Evolutionary conservation across 1,140 invertebrate genomes (phyloP).

Genomic region (Caerostris darwini): DNA sequence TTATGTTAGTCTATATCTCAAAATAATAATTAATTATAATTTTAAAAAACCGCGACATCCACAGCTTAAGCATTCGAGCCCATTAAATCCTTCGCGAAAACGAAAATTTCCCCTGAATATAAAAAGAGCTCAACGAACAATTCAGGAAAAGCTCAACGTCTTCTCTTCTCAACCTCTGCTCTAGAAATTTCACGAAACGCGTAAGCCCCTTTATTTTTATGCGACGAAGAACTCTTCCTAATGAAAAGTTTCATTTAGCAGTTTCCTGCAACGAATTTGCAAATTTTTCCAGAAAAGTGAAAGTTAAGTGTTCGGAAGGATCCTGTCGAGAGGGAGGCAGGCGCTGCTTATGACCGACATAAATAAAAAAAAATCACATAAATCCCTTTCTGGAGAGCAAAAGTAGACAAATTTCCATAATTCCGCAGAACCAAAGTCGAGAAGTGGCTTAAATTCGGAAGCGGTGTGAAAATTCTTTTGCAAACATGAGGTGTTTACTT

Average conservation of each 20-base stretch:
- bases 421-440: not conserved
- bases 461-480: not conserved
- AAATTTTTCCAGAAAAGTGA: slow-evolving; percentile 4
- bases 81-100: too few relatives aligned
- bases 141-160: not conserved
- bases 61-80: too few relatives aligned
- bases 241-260: not conserved
- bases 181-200: not conserved
- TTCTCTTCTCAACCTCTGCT: not conserved
- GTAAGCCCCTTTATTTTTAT: not conserved
- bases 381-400: not conserved
- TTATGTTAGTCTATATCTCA: too few relatives aligned
- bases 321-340: not conserved
- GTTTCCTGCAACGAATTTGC: not conserved
- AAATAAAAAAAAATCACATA: not conserved
- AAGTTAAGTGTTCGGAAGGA: not conserved
- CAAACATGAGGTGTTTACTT: not conserved
- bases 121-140: not conserved
- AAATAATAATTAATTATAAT: too few relatives aligned
- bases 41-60: too few relatives aligned
- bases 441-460: not conserved
- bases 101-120: too few relatives aligned
- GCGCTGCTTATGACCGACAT: not conserved
- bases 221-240: not conserved
- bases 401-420: not conserved